Percentiles rank a stretch among this genome's conserved stretches.
These are phyloP conservation scores for Mormyrus proboscirostris DNA, from an alignment of 2,797 vertebrate species.

Conservation along the genomic window DNA sequence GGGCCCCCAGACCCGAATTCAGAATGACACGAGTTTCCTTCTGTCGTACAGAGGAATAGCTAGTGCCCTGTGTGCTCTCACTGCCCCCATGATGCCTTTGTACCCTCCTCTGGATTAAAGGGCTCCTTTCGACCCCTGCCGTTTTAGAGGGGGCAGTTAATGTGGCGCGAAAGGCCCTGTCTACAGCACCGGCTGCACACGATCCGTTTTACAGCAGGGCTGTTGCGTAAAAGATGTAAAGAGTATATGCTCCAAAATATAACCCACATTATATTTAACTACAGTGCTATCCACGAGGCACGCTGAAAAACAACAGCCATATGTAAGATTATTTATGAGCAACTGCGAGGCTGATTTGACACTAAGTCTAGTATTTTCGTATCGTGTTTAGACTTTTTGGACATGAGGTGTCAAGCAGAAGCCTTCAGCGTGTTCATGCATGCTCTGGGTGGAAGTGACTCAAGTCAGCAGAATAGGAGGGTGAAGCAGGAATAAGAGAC, in stretches of 20 bases:
- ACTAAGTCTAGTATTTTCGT: neutral
- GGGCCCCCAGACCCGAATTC: neutral
- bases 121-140: conserved; percentile 14
- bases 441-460: neutral
- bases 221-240: neutral
- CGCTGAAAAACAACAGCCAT: neutral
- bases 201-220: neutral
- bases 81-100: neutral
- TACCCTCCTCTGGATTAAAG: neutral
- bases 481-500: too few species aligned
- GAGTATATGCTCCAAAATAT: neutral
- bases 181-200: neutral
- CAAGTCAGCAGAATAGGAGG: neutral
- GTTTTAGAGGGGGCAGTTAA: conserved; percentile 18
- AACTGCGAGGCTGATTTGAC: neutral
- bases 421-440: neutral
- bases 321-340: neutral
- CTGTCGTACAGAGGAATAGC: neutral
- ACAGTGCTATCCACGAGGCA: neutral
- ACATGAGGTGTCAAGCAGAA: neutral
- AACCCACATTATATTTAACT: neutral
- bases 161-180: neutral
- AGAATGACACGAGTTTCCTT: neutral
- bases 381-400: neutral
- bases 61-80: neutral